phyloP scores from a whole-genome alignment of 2,113 vertebrate genomes.

The Egretta garzetta region DNA sequence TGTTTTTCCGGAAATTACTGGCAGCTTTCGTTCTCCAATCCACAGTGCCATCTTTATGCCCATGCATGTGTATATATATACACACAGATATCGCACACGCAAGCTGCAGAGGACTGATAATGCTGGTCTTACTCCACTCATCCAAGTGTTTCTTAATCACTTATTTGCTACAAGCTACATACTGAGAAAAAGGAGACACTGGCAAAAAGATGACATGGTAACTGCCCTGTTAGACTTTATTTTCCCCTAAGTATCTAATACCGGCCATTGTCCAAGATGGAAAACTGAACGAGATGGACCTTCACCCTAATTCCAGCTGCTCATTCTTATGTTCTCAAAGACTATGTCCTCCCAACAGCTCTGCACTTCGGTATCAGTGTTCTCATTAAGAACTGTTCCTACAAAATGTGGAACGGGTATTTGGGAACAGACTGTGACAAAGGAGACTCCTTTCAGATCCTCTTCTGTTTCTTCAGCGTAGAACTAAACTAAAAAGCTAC shows the following conservation, averaged over 20 bases:
- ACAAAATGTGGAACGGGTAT: background rate
- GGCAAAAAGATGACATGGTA: background rate
- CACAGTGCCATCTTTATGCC: background rate
- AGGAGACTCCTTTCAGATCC: background rate
- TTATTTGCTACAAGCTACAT: background rate
- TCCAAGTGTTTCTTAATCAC: background rate
- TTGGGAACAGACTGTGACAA: background rate
- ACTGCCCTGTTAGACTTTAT: background rate
- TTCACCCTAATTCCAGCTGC: background rate
- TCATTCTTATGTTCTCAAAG: background rate
- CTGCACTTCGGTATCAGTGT: background rate
- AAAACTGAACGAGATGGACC: rapidly evolving
- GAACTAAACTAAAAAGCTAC: background rate
- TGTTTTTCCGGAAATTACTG: background rate
- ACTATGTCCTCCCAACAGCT: background rate
- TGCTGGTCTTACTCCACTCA: background rate
- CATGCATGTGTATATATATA: background rate
- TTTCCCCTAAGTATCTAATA: background rate
- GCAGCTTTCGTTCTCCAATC: background rate
- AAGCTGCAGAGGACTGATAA: slow-evolving; percentile 11
- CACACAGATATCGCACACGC: background rate
- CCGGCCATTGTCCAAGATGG: background rate
- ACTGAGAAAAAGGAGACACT: background rate
- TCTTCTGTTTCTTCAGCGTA: background rate
- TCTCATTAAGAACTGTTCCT: background rate